Percentiles rank a stretch among this genome's conserved stretches.
phyloP scores from a whole-genome alignment of 2,888 invertebrate species.

The Antheraea yamamai region DNA sequence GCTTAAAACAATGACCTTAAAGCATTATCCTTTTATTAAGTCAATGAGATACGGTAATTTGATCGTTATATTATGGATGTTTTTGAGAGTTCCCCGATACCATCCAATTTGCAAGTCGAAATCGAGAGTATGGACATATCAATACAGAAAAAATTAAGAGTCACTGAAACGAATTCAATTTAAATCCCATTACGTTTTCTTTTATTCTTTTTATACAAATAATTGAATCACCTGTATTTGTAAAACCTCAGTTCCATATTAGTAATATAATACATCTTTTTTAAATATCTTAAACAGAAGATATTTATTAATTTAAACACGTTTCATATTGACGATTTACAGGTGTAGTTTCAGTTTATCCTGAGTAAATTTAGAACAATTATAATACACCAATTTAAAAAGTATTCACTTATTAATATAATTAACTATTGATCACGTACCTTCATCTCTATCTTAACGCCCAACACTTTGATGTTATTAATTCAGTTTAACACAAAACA shows the following conservation, averaged over 20 bases:
- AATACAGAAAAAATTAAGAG: background rate
- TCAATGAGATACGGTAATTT: background rate
- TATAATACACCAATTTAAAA: background rate
- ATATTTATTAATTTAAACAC: no score
- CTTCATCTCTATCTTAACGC: conserved; percentile 73
- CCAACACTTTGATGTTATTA: conserved; percentile 62
- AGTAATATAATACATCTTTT: background rate
- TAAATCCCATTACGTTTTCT: background rate
- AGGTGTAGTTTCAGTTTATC: no score
- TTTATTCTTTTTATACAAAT: background rate
- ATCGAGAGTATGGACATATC: background rate
- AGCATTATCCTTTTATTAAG: background rate
- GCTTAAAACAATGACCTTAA: background rate
- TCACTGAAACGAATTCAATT: background rate
- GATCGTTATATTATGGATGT: background rate
- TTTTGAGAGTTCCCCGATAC: background rate
- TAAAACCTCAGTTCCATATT: background rate
- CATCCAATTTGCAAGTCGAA: background rate
- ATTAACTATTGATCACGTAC: conserved; percentile 40
- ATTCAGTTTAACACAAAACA: conserved; percentile 50
- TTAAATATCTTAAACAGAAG: no score
- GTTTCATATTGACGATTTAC: no score
- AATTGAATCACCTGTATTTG: background rate
- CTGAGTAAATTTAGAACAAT: no score
- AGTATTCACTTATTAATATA: background rate